phyloP scores from a whole-genome alignment of 1,140 invertebrate species.

The Drosophila biarmipes region DNA sequence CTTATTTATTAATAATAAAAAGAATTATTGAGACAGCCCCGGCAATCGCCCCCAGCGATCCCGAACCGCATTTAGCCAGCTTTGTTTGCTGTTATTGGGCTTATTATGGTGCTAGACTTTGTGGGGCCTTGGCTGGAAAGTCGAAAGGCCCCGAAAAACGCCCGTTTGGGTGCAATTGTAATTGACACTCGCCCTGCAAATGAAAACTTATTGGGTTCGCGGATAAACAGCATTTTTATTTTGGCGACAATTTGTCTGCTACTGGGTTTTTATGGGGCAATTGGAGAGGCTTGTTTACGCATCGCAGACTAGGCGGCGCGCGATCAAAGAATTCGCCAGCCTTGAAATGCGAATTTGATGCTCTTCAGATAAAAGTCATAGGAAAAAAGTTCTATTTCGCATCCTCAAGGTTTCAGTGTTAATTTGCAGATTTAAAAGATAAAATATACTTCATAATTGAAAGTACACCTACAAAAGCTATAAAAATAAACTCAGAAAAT shows the following conservation, averaged over 20 bases:
- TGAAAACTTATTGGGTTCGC: slow-evolving; percentile 6
- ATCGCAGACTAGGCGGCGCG: slow-evolving; percentile 22
- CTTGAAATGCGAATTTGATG: slow-evolving; percentile 8
- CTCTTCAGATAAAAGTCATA: slow-evolving; percentile 35
- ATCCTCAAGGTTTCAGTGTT: too few species aligned
- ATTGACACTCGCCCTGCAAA: slow-evolving; percentile 48
- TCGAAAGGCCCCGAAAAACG: neutral
- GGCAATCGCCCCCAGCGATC: slow-evolving; percentile 11
- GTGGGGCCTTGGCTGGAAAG: slow-evolving; percentile 41
- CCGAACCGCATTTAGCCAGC: slow-evolving; percentile 29
- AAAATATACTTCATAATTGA: too few species aligned
- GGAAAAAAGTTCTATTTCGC: neutral
- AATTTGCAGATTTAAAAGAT: too few species aligned
- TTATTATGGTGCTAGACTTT: slow-evolving; percentile 64
- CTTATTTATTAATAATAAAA: slow-evolving; percentile 80
- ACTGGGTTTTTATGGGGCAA: slow-evolving; percentile 45
- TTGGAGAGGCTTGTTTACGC: slow-evolving; percentile 49
- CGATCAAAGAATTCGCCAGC: slow-evolving; percentile 39
- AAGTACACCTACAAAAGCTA: too few species aligned
- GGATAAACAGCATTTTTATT: slow-evolving; percentile 27
- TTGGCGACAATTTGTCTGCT: slow-evolving; percentile 72
- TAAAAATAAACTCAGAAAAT: too few species aligned
- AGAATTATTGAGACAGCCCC: slow-evolving; percentile 61
- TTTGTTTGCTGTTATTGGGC: slow-evolving; percentile 66
- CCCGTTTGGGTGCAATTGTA: slow-evolving; percentile 67